These are phyloP conservation scores for Hypsopygia costalis DNA, from an alignment of 2,888 invertebrate species.

Conservation along the genomic window DNA sequence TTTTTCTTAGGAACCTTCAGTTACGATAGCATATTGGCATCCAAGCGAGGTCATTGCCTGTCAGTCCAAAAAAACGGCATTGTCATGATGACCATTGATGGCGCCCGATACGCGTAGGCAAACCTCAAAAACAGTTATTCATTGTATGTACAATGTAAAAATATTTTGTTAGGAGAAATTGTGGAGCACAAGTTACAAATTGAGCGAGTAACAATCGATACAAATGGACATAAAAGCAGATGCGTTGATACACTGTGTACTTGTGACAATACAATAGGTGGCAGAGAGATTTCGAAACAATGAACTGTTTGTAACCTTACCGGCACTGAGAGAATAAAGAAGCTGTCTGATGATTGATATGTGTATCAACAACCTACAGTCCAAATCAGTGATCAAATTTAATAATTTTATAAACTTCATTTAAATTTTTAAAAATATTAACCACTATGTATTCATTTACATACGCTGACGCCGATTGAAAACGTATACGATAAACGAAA, in stretches of 20 bases:
- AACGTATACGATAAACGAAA: too few relatives aligned
- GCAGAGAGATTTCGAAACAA: too few relatives aligned
- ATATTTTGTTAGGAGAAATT: slow-evolving; percentile 12
- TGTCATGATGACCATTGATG: slow-evolving; percentile 62
- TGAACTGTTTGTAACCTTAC: too few relatives aligned
- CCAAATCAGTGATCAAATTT: too few relatives aligned
- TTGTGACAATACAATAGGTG: too few relatives aligned
- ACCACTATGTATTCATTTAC: too few relatives aligned
- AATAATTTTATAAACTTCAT: too few relatives aligned
- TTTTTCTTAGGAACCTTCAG: slow-evolving; percentile 35
- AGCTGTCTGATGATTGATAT: too few relatives aligned
- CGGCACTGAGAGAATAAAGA: too few relatives aligned
- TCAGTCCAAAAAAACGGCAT: slow-evolving; percentile 44
- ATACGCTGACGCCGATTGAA: too few relatives aligned
- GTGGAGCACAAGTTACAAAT: slow-evolving; percentile 15
- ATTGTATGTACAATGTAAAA: slow-evolving; percentile 33
- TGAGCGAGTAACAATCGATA: background rate
- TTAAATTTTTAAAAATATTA: too few relatives aligned
- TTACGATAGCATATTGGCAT: slow-evolving; percentile 23
- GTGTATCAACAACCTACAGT: too few relatives aligned
- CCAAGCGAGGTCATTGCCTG: slow-evolving; percentile 57
- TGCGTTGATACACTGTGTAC: background rate
- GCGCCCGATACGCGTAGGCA: slow-evolving; percentile 42
- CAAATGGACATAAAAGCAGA: background rate
- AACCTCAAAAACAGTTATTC: slow-evolving; percentile 53